phyloP scores from a whole-genome alignment of 2,113 vertebrate genomes.

The Mustela lutreola region DNA sequence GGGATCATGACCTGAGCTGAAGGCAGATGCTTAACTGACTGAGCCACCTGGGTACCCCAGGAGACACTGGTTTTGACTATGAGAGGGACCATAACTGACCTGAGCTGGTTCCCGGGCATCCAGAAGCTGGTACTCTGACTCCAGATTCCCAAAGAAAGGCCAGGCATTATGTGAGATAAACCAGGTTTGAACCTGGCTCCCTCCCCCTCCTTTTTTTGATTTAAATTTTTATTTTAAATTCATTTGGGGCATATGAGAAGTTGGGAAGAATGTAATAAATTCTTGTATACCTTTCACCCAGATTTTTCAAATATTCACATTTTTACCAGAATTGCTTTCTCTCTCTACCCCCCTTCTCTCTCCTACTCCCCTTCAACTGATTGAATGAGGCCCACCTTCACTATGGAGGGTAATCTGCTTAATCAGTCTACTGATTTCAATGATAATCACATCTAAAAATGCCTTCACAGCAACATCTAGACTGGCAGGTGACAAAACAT shows the following conservation, averaged over 20 bases:
- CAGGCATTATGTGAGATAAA: neutral
- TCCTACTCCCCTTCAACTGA: neutral
- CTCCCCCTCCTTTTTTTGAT: rapidly evolving
- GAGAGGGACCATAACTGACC: neutral
- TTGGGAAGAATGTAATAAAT: neutral
- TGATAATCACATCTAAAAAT: neutral
- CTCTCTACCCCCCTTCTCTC: neutral
- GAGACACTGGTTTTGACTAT: neutral
- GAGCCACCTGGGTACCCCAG: neutral
- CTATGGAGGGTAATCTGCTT: neutral
- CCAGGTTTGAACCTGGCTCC: neutral
- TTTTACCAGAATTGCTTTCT: neutral
- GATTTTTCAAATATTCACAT: neutral
- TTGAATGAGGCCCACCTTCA: neutral
- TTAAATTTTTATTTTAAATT: neutral
- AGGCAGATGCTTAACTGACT: neutral
- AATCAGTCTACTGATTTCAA: neutral
- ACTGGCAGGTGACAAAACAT: neutral
- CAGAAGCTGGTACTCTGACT: neutral
- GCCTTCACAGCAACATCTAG: neutral
- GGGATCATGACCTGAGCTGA: neutral
- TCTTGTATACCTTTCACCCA: neutral
- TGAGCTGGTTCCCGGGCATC: neutral
- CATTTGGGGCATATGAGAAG: neutral
- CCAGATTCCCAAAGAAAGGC: neutral